These are phyloP conservation scores for Ochotona curzoniae DNA, from an alignment of 2,113 vertebrate species.

Conservation along the genomic window DNA sequence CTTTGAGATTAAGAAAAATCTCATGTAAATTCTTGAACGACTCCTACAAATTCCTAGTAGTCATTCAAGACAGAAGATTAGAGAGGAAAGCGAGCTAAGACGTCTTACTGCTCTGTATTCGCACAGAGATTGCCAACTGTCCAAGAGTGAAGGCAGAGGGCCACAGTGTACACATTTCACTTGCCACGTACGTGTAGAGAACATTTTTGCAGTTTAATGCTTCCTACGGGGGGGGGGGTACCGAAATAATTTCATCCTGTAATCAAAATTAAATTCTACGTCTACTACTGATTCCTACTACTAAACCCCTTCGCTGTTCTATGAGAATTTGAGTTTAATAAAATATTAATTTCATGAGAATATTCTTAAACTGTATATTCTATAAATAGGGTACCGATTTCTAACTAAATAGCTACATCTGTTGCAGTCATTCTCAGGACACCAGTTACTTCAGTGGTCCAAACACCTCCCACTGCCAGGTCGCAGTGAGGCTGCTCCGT, in stretches of 20 bases:
- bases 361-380: neutral
- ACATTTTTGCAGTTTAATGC: neutral
- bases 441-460: constrained; percentile 16
- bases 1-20: constrained; percentile 40
- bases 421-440: constrained; percentile 39
- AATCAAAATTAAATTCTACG: constrained; percentile 43
- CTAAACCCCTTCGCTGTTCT: neutral
- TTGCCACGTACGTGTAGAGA: neutral
- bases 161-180: neutral
- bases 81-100: neutral
- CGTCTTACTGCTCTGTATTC: neutral
- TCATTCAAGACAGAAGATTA: neutral
- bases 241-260: neutral
- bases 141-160: neutral
- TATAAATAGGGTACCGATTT: neutral
- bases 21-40: neutral
- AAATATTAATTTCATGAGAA: neutral
- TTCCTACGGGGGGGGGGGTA: neutral
- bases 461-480: neutral
- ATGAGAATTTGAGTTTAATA: neutral
- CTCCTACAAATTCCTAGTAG: constrained; percentile 3
- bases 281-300: neutral
- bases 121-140: neutral
- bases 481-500: constrained; percentile 6
- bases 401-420: constrained; percentile 46